A percentile compares a stretch with the other conserved stretches of the same genome.
Conservation (phyloP, 2,888 invertebrate genomes). For the Apomyelois bistriatella region DNA sequence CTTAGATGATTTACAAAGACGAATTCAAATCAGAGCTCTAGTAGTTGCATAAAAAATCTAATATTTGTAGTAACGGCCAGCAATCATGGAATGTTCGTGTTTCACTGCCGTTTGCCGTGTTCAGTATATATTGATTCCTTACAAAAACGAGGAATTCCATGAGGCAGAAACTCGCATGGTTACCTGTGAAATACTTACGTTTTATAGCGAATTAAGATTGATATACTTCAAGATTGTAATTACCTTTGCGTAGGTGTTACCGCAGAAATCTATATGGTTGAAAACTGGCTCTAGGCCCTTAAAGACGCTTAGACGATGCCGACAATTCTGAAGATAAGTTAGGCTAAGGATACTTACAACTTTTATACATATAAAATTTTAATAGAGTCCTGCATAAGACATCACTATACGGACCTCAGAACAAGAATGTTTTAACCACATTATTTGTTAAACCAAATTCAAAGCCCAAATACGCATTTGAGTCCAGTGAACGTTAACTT, state of each 20-base stretch:
- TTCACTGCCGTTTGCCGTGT: not conserved
- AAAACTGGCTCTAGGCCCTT: no score
- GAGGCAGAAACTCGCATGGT: not conserved
- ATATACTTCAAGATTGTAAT: no score
- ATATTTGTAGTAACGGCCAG: not conserved
- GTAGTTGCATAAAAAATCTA: not conserved
- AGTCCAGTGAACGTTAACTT: conserved; percentile 1
- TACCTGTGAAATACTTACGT: not conserved
- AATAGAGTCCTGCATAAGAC: not conserved
- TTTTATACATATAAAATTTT: not conserved
- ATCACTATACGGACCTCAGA: no score
- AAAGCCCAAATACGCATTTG: not conserved
- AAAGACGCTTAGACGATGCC: no score
- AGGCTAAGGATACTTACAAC: no score
- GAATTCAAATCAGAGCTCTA: no score
- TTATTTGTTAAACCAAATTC: not conserved
- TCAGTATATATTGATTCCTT: not conserved
- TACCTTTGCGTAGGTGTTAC: no score
- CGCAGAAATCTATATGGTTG: no score
- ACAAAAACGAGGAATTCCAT: conserved; percentile 4
- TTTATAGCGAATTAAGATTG: not conserved
- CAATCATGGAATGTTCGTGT: not conserved
- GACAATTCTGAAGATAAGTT: no score
- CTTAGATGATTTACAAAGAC: no score
- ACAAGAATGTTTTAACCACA: not conserved